Evolutionary conservation across 2,888 invertebrate species (phyloP).

Genomic region (Julus scandinavius): DNA sequence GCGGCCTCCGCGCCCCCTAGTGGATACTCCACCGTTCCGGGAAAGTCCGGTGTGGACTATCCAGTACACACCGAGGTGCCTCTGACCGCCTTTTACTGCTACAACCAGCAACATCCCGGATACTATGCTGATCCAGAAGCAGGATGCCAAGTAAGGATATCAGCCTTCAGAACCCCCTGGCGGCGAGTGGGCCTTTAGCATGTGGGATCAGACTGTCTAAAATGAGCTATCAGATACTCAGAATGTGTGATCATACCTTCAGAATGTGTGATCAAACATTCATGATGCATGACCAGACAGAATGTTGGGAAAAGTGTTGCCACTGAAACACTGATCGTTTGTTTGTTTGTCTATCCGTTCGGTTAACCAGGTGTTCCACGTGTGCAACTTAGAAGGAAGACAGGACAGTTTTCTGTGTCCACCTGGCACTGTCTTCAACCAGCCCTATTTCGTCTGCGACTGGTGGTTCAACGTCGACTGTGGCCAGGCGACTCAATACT

Average conservation of each 20-base stretch:
- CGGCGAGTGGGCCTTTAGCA: no score
- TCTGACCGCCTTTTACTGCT: neutral
- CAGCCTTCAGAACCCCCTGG: neutral
- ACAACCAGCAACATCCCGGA: constrained; percentile 64
- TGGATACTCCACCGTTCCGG: neutral
- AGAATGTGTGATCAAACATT: no score
- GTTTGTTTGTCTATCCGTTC: neutral
- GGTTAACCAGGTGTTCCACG: constrained; percentile 53
- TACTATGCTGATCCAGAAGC: constrained; percentile 49
- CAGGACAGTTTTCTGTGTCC: constrained; percentile 54
- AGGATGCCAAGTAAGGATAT: constrained; percentile 51
- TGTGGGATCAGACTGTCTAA: no score
- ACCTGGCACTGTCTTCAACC: constrained; percentile 51
- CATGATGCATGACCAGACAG: no score
- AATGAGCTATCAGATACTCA: no score
- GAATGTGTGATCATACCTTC: no score
- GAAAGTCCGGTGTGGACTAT: neutral
- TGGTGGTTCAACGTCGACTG: constrained; percentile 58
- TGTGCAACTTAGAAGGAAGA: constrained; percentile 40
- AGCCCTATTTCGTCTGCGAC: constrained; percentile 57
- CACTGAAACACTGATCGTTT: no score
- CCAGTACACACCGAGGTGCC: neutral
- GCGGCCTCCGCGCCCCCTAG: neutral
- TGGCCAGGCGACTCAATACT: neutral
- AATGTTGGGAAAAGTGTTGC: no score